A percentile compares a stretch with the other conserved stretches of the same genome.
phyloP scores from a whole-genome alignment of 2,888 invertebrate genomes.

The Rhingia rostrata region DNA sequence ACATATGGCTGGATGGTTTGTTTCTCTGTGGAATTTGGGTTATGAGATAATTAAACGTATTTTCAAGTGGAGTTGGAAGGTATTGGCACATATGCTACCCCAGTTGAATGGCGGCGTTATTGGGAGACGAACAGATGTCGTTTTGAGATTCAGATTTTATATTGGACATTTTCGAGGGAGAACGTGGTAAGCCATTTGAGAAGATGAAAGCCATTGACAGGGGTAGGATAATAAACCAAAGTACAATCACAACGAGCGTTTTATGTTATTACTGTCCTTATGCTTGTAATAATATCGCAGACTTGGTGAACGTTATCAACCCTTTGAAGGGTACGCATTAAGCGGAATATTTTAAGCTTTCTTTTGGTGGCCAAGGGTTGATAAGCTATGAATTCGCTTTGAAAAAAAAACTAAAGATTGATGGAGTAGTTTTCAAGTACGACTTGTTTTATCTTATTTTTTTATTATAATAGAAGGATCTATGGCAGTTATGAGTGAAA shows the following conservation, averaged over 20 bases:
- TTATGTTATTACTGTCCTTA: not conserved
- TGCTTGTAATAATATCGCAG: no score
- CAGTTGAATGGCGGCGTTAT: slow-evolving; percentile 50
- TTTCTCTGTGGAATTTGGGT: slow-evolving; percentile 50
- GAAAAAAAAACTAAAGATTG: no score
- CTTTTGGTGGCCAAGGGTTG: no score
- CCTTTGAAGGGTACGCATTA: no score
- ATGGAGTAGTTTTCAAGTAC: no score
- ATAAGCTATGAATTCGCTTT: no score
- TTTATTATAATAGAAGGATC: no score
- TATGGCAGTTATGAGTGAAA: no score
- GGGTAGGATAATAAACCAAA: slow-evolving; percentile 4
- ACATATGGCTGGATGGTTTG: slow-evolving; percentile 17
- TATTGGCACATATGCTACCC: slow-evolving; percentile 57
- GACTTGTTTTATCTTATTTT: no score
- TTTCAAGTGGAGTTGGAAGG: slow-evolving; percentile 47
- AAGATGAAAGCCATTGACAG: not conserved
- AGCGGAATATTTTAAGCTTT: no score
- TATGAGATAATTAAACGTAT: slow-evolving; percentile 72
- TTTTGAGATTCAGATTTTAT: slow-evolving; percentile 30
- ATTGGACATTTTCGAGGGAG: slow-evolving; percentile 6
- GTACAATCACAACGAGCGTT: not conserved
- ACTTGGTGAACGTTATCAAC: no score
- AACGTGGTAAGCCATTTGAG: slow-evolving; percentile 8
- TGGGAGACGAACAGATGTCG: slow-evolving; percentile 41